Percentiles rank a stretch among this genome's conserved stretches.
Conservation (phyloP, 2,888 invertebrate species). For the Dryomyza anilis region DNA sequence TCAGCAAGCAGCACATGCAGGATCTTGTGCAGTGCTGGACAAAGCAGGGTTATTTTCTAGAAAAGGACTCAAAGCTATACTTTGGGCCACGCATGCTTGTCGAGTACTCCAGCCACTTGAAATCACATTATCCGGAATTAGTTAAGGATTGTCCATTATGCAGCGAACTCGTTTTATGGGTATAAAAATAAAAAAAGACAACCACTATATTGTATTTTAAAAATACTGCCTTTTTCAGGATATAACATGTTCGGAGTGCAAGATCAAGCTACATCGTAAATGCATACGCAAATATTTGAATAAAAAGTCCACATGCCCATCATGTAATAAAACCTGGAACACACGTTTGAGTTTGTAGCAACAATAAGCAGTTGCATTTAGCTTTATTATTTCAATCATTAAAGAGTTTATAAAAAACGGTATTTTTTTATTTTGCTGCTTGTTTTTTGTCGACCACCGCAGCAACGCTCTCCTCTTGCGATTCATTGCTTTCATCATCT, state of each 20-base stretch:
- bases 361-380: background rate
- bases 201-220: background rate
- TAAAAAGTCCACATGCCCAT: slow-evolving; percentile 44
- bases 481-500: slow-evolving; percentile 39
- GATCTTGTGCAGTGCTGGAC: slow-evolving; percentile 42
- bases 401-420: background rate
- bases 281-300: slow-evolving; percentile 45
- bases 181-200: slow-evolving; percentile 26
- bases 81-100: slow-evolving; percentile 46
- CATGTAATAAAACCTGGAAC: slow-evolving; percentile 41
- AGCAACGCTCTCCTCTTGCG: slow-evolving; percentile 41
- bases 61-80: slow-evolving; percentile 39
- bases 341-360: slow-evolving; percentile 34
- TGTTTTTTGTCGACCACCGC: too few relatives aligned
- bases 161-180: slow-evolving; percentile 45
- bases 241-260: slow-evolving; percentile 41
- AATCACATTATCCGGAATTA: slow-evolving; percentile 39
- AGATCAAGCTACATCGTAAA: slow-evolving; percentile 41
- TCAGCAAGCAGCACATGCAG: slow-evolving; percentile 44
- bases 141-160: slow-evolving; percentile 45
- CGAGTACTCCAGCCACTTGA: slow-evolving; percentile 43
- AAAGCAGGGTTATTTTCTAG: slow-evolving; percentile 43
- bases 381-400: background rate
- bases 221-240: slow-evolving; percentile 34
- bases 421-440: slow-evolving; percentile 13